Evolutionary conservation across 2,113 vertebrate species (phyloP), one percentile per base, ranked within the genome.

Genomic region (Dicentrarchus labrax): DNA sequence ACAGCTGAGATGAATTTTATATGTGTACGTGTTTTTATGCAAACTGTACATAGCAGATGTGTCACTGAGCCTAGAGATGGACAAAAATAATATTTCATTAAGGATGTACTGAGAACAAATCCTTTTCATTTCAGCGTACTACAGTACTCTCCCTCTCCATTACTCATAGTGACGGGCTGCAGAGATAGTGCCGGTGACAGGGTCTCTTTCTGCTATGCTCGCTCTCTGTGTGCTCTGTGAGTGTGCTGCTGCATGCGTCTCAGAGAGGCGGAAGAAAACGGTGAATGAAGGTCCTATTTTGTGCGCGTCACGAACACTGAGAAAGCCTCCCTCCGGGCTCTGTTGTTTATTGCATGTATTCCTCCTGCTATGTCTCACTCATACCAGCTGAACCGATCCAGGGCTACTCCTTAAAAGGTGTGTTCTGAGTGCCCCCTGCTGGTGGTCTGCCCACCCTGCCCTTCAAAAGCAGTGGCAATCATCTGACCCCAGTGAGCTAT

Each of bases 371-470:
- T 43, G 50, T 24, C 61, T 53, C 68, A 48, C 61, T 53, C 68
- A 48, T 12, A 30, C 53, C 50, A 75, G 13, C 60, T 0, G 24
- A 43, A 3, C 3, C 1, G 4, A 64, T 61, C 24, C 62, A 50
- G 11, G 41, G 41, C 70, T 21, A 15, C 69, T 45, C 11, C 48
- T 50, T 53, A 68, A 76, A 74, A 39, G 36, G 1, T 45, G 61
- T 57, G 80, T 62, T n/a, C 4, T 74, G 54, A 69, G 12, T 21
- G 79, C 79, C 86, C 89, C 74, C 88, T 90, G 76, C 67, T 83
- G 91, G 80, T 11, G 60, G 15, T 51, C 4, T 21, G 22, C 22
- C 11, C 24, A 5, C 38, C 10, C 7, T 61, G 11, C 67, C 24
- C 1, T 3, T 83, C 38, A 65, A 45, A 61, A 62, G 57, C 76